Conservation (phyloP, 2,797 vertebrate species). For the Myripristis jacobus region DNA sequence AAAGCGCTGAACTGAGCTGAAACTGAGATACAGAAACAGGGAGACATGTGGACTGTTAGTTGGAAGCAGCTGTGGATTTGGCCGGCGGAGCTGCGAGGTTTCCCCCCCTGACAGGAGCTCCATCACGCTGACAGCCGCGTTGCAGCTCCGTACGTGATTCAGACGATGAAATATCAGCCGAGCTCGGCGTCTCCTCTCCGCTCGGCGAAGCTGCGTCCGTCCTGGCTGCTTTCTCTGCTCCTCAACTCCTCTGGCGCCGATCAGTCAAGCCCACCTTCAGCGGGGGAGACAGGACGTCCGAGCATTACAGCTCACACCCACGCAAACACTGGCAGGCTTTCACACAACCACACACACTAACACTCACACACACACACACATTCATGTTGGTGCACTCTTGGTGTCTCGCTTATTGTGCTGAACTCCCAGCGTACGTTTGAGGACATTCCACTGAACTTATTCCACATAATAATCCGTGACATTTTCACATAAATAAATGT, state of each 20-base stretch:
- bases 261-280: conserved; percentile 60
- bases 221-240: conserved; percentile 27
- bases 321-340: conserved; percentile 3
- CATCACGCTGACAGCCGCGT: conserved; percentile 64
- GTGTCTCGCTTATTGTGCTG: too few species aligned
- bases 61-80: conserved; percentile 72
- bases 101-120: conserved; percentile 19
- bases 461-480: too few species aligned
- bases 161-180: conserved; percentile 50
- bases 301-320: conserved; percentile 47
- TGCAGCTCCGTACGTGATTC: conserved; percentile 48
- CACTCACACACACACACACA: conserved; percentile 5
- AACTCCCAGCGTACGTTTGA: too few species aligned
- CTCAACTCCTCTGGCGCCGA: conserved; percentile 38
- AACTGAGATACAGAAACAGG: not conserved
- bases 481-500: too few species aligned
- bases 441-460: too few species aligned
- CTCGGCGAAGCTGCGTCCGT: conserved; percentile 33
- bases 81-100: not conserved
- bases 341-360: conserved; percentile 21
- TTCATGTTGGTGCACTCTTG: too few species aligned
- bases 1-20: conserved; percentile 14
- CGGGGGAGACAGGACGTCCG: conserved; percentile 18
- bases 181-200: conserved; percentile 32
- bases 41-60: conserved; percentile 59